Evolutionary conservation across 30 jellyfish, hydroid and myxozoan species (phyloP).

Genomic region (Aurelia sp.): DNA sequence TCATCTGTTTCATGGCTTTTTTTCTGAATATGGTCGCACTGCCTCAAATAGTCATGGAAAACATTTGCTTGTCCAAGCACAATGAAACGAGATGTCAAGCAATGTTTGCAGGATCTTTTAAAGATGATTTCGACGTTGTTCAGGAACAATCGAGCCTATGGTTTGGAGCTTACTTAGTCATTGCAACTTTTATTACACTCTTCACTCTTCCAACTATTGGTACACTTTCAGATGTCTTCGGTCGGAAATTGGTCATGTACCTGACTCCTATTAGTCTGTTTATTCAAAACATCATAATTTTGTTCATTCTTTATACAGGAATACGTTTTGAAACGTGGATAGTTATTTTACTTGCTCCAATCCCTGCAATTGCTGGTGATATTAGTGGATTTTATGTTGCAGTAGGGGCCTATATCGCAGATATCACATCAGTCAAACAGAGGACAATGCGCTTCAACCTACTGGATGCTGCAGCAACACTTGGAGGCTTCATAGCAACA

Average conservation of each 20-base stretch:
- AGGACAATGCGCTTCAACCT: slow-evolving; percentile 19
- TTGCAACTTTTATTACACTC: slow-evolving; percentile 22
- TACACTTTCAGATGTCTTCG: slow-evolving; percentile 23
- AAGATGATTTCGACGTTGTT: slow-evolving; percentile 21
- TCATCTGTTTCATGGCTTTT: slow-evolving; percentile 20
- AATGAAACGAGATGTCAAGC: slow-evolving; percentile 21
- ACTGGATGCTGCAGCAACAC: neutral
- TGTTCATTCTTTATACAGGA: neutral
- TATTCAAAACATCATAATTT: neutral
- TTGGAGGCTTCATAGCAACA: neutral
- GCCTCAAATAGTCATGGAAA: slow-evolving; percentile 32
- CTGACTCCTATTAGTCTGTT: neutral
- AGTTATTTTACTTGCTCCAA: neutral
- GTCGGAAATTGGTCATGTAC: neutral
- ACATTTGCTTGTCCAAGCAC: slow-evolving; percentile 12
- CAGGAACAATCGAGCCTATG: slow-evolving; percentile 42
- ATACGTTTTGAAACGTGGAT: slow-evolving; percentile 1
- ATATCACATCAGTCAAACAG: neutral
- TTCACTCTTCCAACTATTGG: slow-evolving; percentile 29
- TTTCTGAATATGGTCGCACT: slow-evolving; percentile 16
- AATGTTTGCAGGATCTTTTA: slow-evolving; percentile 39
- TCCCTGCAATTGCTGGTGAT: slow-evolving; percentile 5
- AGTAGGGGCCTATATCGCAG: neutral
- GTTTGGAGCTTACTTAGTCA: slow-evolving; percentile 21
- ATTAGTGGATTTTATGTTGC: neutral